A percentile compares a stretch with the other conserved stretches of the same genome.
phyloP scores from a whole-genome alignment of 2,888 invertebrate species.

The Drosophila peninsularis region DNA sequence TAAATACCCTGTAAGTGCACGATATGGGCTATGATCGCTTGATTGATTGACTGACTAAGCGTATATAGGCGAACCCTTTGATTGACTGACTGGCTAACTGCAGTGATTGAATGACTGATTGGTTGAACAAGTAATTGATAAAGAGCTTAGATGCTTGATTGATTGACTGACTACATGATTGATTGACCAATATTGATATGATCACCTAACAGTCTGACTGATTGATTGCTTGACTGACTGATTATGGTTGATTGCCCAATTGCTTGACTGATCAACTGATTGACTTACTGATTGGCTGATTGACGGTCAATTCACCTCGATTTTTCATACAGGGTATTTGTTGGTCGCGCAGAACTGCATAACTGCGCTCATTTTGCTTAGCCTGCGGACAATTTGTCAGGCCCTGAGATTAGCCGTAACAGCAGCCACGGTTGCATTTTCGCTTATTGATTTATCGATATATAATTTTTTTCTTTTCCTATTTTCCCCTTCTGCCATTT shows the following conservation, averaged over 20 bases:
- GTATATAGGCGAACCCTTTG: not conserved
- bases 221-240: not conserved
- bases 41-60: not conserved
- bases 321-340: conserved; percentile 10
- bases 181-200: not conserved
- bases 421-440: conserved; percentile 64
- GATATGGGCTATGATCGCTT: not conserved
- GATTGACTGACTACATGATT: not conserved
- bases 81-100: not conserved
- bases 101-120: not conserved
- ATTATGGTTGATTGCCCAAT: not conserved
- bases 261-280: too few species aligned
- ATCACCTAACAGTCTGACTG: too few species aligned
- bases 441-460: conserved; percentile 66
- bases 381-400: conserved; percentile 65
- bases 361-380: conserved; percentile 9
- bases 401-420: conserved; percentile 50
- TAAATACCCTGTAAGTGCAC: conserved; percentile 2
- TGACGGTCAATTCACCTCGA: too few species aligned
- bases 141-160: not conserved
- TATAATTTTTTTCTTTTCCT: conserved; percentile 20
- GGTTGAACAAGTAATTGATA: not conserved
- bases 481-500: not conserved
- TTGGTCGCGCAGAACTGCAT: not conserved
- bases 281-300: not conserved